Evolutionary conservation across 2,113 vertebrate species (phyloP), one percentile per base, ranked within the genome.

Genomic region (Hippocampus abdominalis): DNA sequence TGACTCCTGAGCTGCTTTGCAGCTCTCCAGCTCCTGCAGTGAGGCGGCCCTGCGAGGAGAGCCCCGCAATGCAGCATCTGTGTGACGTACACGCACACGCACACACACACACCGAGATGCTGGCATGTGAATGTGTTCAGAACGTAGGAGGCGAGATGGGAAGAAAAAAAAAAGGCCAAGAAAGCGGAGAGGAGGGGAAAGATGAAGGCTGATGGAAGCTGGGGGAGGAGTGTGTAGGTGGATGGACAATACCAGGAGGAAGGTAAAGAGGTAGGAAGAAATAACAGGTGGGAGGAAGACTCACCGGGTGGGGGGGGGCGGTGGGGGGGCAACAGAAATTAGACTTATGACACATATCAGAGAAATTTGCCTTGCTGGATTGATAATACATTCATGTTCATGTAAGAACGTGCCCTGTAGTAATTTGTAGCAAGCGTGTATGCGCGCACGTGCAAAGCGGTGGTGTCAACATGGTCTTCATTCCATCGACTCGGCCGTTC

Each of bases 1-100:
- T 70, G 56, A 39, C 56, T 82, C 72, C 57, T 25, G 63, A 74
- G 64, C 60, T 78, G 46, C 64, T 69, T 71, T 79, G 48, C 60
- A 66, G 66, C 75, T 84, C 80, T 70, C 20, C 39, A 77, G 75
- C 75, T 86, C 84, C 77, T 85, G 81, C 84, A 86, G 82, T 62
- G 77, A 85, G 82, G 68, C 73, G 69, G 80, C 79, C 81, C 76
- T 85, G 79, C 78, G 69, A 83, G 73, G 79, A 88, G 83, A 87
- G 84, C 84, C 86, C 90, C 87, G 91, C 91, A 92, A 86, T 92
- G 91, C 90, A 90, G 91, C 88, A 91, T 80, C 82, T 83, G 81
- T 79, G 84, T 89, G 89, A 90, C 84, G 87, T 77, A 65, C 68
- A 62, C 65, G 71, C 68, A 66, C 77, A 65, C 61, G 62, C 59